Evolutionary conservation across 2,113 vertebrate species (phyloP), one percentile per base, ranked within the genome.

Genomic region (Oreochromis spilurus): DNA sequence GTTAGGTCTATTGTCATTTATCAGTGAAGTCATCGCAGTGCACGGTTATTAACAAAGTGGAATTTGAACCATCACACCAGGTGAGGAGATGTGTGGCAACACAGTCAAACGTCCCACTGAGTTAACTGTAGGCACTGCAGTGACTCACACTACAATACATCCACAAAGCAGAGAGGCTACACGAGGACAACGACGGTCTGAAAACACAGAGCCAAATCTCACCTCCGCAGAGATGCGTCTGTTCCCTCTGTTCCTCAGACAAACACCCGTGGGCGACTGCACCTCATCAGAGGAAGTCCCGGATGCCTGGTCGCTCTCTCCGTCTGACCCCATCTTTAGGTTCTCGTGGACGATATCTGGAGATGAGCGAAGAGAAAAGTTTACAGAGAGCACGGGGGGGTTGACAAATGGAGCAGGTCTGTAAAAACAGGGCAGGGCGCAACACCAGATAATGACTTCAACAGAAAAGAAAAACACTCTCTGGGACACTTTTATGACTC

Each of bases 261-360:
- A 98, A 91, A 99, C 98, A 45, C 97, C 98, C 3, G 97, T 97
- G 50, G 98, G 98, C 38, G 98, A 99, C 90, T 99, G 98, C 84
- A 99, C 97, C 96, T 99, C 98, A 92, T 99, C 98, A 9, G 98
- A 99, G 55, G 98, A 99, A 0, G 98, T 99, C 85, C 97, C 98
- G 54, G 98, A 99, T 50, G 98, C 97, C 93, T 99, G 98, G 95
- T 99, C 98, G 82, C 98, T 99, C 96, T 99, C 98, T 85, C 98
- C 98, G 81, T 99, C 98, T 3, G 98, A 99, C 57, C 98, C 98
- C 97, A 99, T 98, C 96, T 99, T 99, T 93, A 98, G 93, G 93
- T 99, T 99, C 96, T 99, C 98, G 60, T 99, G 98, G 85, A 99
- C 98, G 84, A 99, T 99, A 94, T 98, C 98, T 99, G 87, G 84